These are phyloP conservation scores for Callaeas wilsoni DNA, from an alignment of 2,113 vertebrate genomes.

Conservation along the genomic window DNA sequence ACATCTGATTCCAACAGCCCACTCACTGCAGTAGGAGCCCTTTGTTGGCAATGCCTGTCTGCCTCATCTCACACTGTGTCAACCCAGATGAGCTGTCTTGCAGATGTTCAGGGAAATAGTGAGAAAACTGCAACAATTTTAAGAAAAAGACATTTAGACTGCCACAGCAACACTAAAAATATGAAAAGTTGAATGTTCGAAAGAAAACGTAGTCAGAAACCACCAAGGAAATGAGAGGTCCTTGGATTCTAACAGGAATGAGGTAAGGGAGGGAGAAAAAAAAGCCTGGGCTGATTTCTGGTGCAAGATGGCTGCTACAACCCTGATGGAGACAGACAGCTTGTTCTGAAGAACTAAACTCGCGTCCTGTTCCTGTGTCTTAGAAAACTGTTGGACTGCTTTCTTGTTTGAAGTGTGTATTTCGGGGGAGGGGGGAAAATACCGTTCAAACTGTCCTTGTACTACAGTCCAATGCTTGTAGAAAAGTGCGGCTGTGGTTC, in stretches of 20 bases:
- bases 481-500: constrained; percentile 44
- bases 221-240: not conserved
- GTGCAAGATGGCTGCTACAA: not conserved
- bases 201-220: not conserved
- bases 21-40: constrained; percentile 37
- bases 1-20: constrained; percentile 78
- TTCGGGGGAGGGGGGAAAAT: not conserved
- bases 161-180: constrained; percentile 1
- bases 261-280: not conserved
- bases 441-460: not conserved
- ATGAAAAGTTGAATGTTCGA: not conserved
- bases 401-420: constrained; percentile 26
- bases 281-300: constrained; percentile 3
- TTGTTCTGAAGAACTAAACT: constrained; percentile 24
- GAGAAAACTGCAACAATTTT: constrained; percentile 40
- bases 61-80: constrained; percentile 68
- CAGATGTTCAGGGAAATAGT: constrained; percentile 56
- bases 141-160: constrained; percentile 48
- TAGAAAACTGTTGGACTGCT: constrained; percentile 6
- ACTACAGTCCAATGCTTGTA: not conserved
- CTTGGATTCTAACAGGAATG: not conserved
- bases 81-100: constrained; percentile 60
- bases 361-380: not conserved
- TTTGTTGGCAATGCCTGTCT: constrained; percentile 40
- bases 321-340: not conserved